Evolutionary conservation across 2,888 invertebrate genomes (phyloP).

Genomic region (Kryphioiulus occultus): DNA sequence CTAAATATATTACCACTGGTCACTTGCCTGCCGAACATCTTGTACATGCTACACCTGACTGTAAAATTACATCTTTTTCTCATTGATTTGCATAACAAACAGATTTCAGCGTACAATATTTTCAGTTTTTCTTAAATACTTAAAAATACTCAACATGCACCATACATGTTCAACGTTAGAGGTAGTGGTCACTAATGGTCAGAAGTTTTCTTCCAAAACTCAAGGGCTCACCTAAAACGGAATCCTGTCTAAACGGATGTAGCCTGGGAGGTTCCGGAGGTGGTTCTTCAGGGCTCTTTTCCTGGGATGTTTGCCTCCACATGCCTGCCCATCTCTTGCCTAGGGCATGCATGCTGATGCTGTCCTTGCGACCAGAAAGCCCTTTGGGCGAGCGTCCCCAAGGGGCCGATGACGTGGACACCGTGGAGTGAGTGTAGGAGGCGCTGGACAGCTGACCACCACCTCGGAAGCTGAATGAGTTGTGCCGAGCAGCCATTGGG

Average conservation of each 20-base stretch:
- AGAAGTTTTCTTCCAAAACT: too few relatives aligned
- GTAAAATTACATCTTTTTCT: too few relatives aligned
- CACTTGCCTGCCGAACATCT: too few relatives aligned
- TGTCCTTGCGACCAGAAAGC: slow-evolving; percentile 41
- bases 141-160: neutral
- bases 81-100: too few relatives aligned
- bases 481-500: slow-evolving; percentile 13
- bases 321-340: slow-evolving; percentile 52
- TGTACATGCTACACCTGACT: too few relatives aligned
- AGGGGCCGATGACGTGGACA: slow-evolving; percentile 13
- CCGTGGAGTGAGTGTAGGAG: neutral
- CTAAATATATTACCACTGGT: too few relatives aligned
- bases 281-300: slow-evolving; percentile 52
- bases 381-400: slow-evolving; percentile 46
- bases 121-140: too few relatives aligned
- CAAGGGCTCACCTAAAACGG: slow-evolving; percentile 46
- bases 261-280: slow-evolving; percentile 43
- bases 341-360: slow-evolving; percentile 39
- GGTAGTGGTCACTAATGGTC: too few relatives aligned
- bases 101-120: too few relatives aligned
- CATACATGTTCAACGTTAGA: too few relatives aligned
- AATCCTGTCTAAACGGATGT: slow-evolving; percentile 33
- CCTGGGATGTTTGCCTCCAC: slow-evolving; percentile 52
- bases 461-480: slow-evolving; percentile 55
- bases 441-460: slow-evolving; percentile 51